Base-by-base conservation (phyloP, 2,797 vertebrate species). In the Molothrus ater region DNA sequence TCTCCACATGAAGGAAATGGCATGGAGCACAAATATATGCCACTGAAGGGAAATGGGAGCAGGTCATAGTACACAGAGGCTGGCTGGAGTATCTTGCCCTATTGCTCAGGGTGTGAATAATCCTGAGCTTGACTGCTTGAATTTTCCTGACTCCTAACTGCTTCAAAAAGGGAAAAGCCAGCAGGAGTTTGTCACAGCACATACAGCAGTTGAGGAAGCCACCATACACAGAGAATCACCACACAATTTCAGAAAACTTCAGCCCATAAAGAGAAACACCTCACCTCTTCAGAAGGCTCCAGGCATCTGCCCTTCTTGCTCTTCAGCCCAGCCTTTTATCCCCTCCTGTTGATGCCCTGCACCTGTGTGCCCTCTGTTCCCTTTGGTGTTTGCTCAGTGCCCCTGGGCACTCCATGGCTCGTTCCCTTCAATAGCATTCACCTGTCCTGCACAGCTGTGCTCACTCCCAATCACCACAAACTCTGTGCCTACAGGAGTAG, bases 261-360 rank as follows among this genome's bases (percentile, higher is more conserved):
- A 53, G 13, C 51, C 26, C 50, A 28, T 8, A 53, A 3, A 57
- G 9, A 57, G 7, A 8, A 59, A 25, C n/a, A 59, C 56, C 56
- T 4, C 1, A 36, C 10, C 14, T 2, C 32, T 4, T 36, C n/a
- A 36, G 3, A 4, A 34, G 22, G n/a, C 56, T 59, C 3, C n/a
- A 25, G 2, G 32, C 32, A n/a, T 10, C 21, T 24, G 29, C 29
- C 34, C 34, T 38, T 9, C 34, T 38, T 28, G 17, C 12, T 3
- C 57, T 13, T 28, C 17, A 60, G 36, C 25, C 25, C 34, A 28
- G 0, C 34, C 34, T 60, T 60, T 60, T 28, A 38, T 19, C 6
- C 34, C 57, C 57, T 60, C 34, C 8, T 28, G 57, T 19, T 19
- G 25, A 13, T 60, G 57, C 57, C 2, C 1, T 38, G 57, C 57